Base-by-base conservation (phyloP, 2,113 vertebrate genomes). In the Syngnathoides biaculeatus region DNA sequence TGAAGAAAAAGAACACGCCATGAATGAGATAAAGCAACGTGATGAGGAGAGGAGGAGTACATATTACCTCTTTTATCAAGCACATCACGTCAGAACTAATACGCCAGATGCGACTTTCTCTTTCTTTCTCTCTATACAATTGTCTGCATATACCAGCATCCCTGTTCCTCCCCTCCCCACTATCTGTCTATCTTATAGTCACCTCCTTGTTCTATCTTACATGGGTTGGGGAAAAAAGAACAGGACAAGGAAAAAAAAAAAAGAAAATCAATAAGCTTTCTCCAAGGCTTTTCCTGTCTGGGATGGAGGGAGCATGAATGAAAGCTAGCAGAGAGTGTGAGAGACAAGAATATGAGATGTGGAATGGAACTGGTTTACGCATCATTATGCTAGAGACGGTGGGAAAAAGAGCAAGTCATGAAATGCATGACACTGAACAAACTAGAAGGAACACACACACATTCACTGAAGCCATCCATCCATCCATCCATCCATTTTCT, bases 231-330 rank as follows among this genome's bases (percentile, higher is more conserved):
- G 4, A 48, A 71, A 27, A 56, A 22, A 39, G 67, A 65, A 65
- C 57, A 47, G 73, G 71, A 79, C 75, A 73, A 71, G 68, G 75
- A 75, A 77, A 65, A 55, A 14, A 47, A 67, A 71, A 64, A 68
- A 17, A 82, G n/a, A 75, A 82, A 84, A 87, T 89, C 83, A 78
- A 89, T 88, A 78, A 0, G 7, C 45, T 70, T 73, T 84, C 72
- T 82, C 75, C 56, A 13, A 65, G 68, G 72, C 76, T 75, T 74
- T 71, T 81, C 67, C 74, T 78, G 71, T 69, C 68, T 74, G 69
- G 82, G 81, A 71, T 74, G 78, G 52, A 71, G 68, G 73, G 72
- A 75, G 80, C 79, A 45, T 71, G 77, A 85, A 83, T 83, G 65
- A 79, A 75, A 71, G 76, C 8, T 64, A 80, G 81, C 67, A 84